phyloP scores from a whole-genome alignment of 2,113 vertebrate species.

The Lycaon pictus region DNA sequence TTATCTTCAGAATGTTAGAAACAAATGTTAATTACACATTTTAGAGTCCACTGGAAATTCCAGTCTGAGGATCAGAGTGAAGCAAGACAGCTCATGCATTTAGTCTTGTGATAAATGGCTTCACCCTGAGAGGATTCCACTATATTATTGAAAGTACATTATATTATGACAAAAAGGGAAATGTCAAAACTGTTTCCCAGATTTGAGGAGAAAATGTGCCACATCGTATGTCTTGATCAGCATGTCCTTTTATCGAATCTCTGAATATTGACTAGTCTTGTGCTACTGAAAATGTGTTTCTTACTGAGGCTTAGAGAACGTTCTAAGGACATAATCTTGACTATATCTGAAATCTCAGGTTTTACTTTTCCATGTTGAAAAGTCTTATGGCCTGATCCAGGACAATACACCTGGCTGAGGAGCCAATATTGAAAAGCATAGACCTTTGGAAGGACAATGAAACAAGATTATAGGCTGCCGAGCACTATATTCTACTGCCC shows the following conservation, averaged over 20 bases:
- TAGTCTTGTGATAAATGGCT: conserved; percentile 66
- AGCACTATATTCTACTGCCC: background rate
- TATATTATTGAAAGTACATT: conserved; percentile 53
- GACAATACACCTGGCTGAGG: conserved; percentile 24
- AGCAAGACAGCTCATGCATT: conserved; percentile 54
- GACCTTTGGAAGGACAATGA: background rate
- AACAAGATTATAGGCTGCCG: background rate
- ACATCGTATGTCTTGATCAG: conserved; percentile 47
- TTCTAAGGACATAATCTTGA: conserved; percentile 33
- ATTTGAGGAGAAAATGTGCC: conserved; percentile 56
- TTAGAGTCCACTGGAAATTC: conserved; percentile 38
- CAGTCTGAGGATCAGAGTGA: background rate
- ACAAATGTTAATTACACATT: conserved; percentile 48
- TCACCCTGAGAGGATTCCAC: conserved; percentile 39
- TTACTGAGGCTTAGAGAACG: conserved; percentile 10
- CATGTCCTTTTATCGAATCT: background rate
- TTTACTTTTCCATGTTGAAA: conserved; percentile 6
- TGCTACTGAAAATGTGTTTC: conserved; percentile 31
- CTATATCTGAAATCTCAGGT: conserved; percentile 47
- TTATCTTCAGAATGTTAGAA: conserved; percentile 43
- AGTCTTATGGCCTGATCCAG: background rate
- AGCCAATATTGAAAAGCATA: background rate
- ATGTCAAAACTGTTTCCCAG: conserved; percentile 71
- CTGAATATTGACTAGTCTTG: conserved; percentile 43
- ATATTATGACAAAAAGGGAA: conserved; percentile 61